A percentile compares a stretch with the other conserved stretches of the same genome.
Conservation (phyloP, 2,797 vertebrate genomes). For the Peromyscus aztecus region DNA sequence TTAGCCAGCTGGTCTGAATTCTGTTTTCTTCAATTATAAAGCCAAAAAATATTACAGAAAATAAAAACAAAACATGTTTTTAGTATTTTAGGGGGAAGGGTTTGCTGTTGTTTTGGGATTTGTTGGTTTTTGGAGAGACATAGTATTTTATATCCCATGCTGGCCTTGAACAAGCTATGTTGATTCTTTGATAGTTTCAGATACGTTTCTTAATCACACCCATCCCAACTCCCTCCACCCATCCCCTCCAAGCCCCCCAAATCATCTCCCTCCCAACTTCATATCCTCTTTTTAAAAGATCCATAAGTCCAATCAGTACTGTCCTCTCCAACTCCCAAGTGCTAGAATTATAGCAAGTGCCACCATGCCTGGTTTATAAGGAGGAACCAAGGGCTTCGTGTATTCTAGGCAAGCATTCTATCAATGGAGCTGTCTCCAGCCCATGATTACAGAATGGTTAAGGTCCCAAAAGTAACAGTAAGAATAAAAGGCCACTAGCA, state of each 20-base stretch:
- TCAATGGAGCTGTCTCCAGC: not conserved
- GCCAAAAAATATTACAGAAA: not conserved
- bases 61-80: not conserved
- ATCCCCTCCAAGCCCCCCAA: not conserved
- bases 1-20: not conserved
- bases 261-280: not conserved
- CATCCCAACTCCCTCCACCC: not conserved
- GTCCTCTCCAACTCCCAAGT: not conserved
- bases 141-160: not conserved
- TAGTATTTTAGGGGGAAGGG: not conserved
- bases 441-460: not conserved
- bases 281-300: not conserved
- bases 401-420: not conserved
- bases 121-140: not conserved
- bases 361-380: not conserved
- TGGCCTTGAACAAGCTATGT: not conserved
- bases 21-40: not conserved
- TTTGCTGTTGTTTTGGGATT: not conserved
- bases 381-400: not conserved
- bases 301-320: not conserved
- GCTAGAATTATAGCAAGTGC: not conserved
- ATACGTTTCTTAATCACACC: not conserved
- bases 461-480: not conserved
- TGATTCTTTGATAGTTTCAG: not conserved
- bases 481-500: not conserved